A percentile compares a stretch with the other conserved stretches of the same genome.
Evolutionary conservation across 2,113 vertebrate genomes (phyloP).

Genomic region (Sarotherodon lohbergeri): DNA sequence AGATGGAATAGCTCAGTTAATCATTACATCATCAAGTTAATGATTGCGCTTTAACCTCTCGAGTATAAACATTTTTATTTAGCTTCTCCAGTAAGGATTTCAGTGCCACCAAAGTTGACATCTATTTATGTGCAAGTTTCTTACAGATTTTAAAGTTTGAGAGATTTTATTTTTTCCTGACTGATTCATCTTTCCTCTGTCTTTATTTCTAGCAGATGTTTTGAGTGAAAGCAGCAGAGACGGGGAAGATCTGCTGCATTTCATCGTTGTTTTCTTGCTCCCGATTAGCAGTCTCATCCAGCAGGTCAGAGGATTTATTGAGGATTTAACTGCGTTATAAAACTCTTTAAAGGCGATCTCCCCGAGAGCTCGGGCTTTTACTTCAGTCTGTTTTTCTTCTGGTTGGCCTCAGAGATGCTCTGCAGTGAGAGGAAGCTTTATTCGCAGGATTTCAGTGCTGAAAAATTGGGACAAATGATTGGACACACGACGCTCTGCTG

Average conservation of each 20-base stretch:
- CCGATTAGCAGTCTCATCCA: neutral
- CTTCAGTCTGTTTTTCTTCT: neutral
- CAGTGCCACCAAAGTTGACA: neutral
- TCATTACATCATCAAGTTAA: neutral
- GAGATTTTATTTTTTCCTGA: neutral
- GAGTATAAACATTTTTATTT: neutral
- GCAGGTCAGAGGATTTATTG: neutral
- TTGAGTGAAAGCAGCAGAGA: neutral
- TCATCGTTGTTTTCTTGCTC: neutral
- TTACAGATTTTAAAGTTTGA: neutral
- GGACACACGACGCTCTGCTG: neutral
- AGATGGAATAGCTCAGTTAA: neutral
- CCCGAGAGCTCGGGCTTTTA: neutral
- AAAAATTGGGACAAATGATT: neutral
- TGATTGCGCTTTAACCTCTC: neutral
- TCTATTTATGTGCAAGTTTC: neutral
- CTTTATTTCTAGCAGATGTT: neutral
- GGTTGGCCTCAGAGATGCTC: neutral
- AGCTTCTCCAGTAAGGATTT: neutral
- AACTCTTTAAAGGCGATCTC: neutral
- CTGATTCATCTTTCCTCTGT: neutral
- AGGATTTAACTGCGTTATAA: neutral
- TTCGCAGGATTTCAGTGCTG: neutral
- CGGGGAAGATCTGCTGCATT: neutral
- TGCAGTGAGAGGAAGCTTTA: neutral